These are phyloP conservation scores for Neosalanx taihuensis DNA, from an alignment of 2,797 vertebrate genomes.

Conservation along the genomic window DNA sequence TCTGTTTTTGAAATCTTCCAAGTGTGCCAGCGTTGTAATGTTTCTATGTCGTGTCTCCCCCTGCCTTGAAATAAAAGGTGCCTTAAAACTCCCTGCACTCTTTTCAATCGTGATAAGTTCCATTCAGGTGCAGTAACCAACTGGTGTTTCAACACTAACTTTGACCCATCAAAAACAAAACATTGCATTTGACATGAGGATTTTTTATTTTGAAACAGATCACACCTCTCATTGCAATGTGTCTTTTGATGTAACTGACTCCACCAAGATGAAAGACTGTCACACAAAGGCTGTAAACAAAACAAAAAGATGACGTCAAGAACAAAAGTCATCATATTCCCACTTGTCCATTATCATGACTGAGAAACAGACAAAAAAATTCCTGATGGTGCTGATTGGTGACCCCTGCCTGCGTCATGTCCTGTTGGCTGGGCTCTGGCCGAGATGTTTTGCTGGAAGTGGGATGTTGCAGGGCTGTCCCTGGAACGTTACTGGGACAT, in stretches of 20 bases:
- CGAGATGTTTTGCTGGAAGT: constrained; percentile 67
- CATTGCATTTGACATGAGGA: background rate
- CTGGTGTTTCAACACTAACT: constrained; percentile 4
- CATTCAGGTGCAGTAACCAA: background rate
- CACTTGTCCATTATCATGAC: too few relatives aligned
- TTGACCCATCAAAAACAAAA: constrained; percentile 9
- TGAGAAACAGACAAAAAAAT: too few relatives aligned
- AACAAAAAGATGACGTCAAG: background rate
- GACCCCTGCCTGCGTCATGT: constrained; percentile 62
- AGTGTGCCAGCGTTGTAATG: constrained; percentile 78
- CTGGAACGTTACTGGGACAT: constrained; percentile 49
- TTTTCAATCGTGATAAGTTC: constrained; percentile 23
- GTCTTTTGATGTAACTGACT: background rate
- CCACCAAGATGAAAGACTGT: background rate
- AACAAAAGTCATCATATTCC: too few relatives aligned
- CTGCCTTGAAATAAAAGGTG: constrained; percentile 92
- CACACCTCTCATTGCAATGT: background rate
- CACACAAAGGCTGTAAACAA: background rate
- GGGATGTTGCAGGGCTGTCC: constrained; percentile 32
- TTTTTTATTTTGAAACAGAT: background rate
- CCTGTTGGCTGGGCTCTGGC: constrained; percentile 35
- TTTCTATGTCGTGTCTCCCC: constrained; percentile 77
- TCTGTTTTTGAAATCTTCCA: constrained; percentile 59
- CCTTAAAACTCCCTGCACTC: constrained; percentile 44
- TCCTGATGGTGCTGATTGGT: constrained; percentile 31